Base-by-base conservation (phyloP, 2,113 vertebrate genomes). In the Mustela lutreola region DNA sequence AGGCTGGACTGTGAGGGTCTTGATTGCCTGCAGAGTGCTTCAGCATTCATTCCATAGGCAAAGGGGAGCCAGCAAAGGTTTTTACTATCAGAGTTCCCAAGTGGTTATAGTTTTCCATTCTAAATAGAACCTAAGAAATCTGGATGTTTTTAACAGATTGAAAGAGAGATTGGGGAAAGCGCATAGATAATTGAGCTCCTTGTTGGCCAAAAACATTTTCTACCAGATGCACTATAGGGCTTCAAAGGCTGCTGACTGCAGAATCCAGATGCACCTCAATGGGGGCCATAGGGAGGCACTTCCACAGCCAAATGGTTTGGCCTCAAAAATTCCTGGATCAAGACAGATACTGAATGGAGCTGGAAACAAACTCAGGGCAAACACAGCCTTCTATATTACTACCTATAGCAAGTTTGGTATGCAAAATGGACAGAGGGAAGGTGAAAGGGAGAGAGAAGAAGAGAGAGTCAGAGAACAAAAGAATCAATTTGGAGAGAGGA, bases 61-160 rank as follows among this genome's bases (percentile, higher is more conserved):
- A 75, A 16, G 53, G 82, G 86, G 53, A 91, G 26, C 80, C 89
- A 97, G 56, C 78, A 94, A 70, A 85, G 70, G 36, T 79, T 89
- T 89, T 81, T 79, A 85, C 97, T 95, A 86, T 89, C 93, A 83
- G 56, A 42, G 62, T 83, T 96, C 92, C 83, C 87, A 81, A 97
- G 83, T 92, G 79, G 73, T 94, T 92, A 86, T 42, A 90, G 92
- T 95, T 97, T 98, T 96, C 91, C 96, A 67, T 96, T 87, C 89
- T 81, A 96, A 96, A 90, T 95, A 31, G 96, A 93, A 93, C 73
- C 83, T 91, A 96, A 83, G 42, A 91, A 98, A 83, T 97, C 96
- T 97, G 96, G 89, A 96, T 97, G 93, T 65, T 98, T 97, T 96
- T 95, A 97, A 94, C 91, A 98, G 98, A 96, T 81, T 97, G 97